phyloP scores from a whole-genome alignment of 1,140 invertebrate species.

The Medauroidea extradentata region DNA sequence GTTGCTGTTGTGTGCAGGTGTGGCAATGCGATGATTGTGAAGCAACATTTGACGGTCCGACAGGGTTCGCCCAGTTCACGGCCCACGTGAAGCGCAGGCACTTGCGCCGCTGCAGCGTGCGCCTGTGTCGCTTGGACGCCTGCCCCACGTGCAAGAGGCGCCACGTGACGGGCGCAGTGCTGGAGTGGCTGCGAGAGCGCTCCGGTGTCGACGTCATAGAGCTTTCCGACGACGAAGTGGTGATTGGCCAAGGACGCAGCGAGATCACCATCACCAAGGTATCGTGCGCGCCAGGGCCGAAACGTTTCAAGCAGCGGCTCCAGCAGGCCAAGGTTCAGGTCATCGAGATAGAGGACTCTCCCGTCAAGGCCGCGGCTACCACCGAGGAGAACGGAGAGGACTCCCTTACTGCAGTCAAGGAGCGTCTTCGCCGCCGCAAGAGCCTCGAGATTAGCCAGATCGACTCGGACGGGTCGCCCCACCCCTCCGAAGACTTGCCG shows the following conservation, averaged over 20 bases:
- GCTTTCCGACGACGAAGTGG: constrained; percentile 20
- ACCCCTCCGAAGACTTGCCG: constrained; percentile 6
- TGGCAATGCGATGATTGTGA: constrained; percentile 14
- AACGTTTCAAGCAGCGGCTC: constrained; percentile 17
- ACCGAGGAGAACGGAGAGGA: constrained; percentile 16
- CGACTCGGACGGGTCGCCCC: constrained; percentile 15
- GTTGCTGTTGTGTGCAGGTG: not conserved
- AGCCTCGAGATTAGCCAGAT: constrained; percentile 21
- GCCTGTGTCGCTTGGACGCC: constrained; percentile 13
- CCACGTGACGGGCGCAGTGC: constrained; percentile 3
- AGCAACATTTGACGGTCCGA: constrained; percentile 10
- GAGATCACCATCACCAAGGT: constrained; percentile 24
- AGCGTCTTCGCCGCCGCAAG: constrained; percentile 14
- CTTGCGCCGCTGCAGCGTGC: constrained; percentile 8
- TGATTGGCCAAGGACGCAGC: constrained; percentile 17
- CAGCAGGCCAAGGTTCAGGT: constrained; percentile 15
- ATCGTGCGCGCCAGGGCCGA: constrained; percentile 14
- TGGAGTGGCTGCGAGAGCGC: constrained; percentile 6
- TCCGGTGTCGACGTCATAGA: constrained; percentile 20
- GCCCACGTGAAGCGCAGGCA: constrained; percentile 9
- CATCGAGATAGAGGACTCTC: constrained; percentile 22
- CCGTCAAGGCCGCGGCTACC: constrained; percentile 12
- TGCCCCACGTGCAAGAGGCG: constrained; percentile 12
- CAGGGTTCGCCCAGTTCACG: constrained; percentile 11
- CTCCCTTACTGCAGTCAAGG: constrained; percentile 17